Base-by-base conservation (phyloP, 2,797 vertebrate species). In the Acrossocheilus wenchowensis region DNA sequence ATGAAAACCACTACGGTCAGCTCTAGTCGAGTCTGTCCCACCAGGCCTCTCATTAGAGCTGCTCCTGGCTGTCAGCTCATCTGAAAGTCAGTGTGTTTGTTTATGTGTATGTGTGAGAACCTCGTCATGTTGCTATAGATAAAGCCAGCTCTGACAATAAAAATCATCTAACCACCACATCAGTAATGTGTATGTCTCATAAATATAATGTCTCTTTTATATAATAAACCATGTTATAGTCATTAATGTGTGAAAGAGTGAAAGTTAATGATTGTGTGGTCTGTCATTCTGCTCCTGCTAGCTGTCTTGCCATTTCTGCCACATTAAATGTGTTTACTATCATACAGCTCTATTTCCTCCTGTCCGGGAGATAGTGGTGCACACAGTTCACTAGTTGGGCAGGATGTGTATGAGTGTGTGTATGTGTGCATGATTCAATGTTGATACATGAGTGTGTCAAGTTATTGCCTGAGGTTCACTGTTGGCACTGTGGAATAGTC, bases 221-320 rank as follows among this genome's bases (percentile, higher is more conserved):
- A 17, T 36, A 39, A 77, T 75, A 36, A 66, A 39, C 21, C 57
- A 52, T 77, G 43, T 66, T 78, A 66, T 41, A 68, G 81, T 74
- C 54, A 45, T 81, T 34, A 36, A 34, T 54, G 62, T 57, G 48
- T 64, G 82, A 52, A 36, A 52, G 45, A 78, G 77, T 80, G 5
- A 66, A 66, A 43, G n/a, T 78, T 80, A 82, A 75, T 62, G 62
- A 60, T 77, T 83, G 90, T 92, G 81, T 80, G 62, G 73, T 86
- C 91, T 80, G 92, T 90, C 90, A 60, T 88, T 78, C 90, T 89
- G 77, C 92, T 93, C 91, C 88, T 86, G 89, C 86, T 92, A 90
- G 92, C 92, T 94, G 91, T 91, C 68, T 90, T 94, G 95, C 94
- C 90, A 91, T 89, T 90, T 85, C 86, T 93, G 91, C 94, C 92